Base-by-base conservation (phyloP, 23 tunicate species). In the Styela plicata region DNA sequence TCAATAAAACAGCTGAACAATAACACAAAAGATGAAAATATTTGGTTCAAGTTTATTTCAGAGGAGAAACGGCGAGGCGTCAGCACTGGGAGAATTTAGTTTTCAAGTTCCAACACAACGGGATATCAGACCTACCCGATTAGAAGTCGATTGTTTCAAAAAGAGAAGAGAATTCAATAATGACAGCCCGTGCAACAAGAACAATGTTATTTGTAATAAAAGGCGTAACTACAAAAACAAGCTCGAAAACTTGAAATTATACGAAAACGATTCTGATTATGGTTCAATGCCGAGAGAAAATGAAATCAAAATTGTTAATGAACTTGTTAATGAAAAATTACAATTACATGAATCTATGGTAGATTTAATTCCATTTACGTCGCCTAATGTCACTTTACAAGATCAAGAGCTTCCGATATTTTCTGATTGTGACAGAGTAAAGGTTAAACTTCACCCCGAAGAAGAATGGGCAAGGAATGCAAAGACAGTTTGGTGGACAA, bases 391-490 rank as follows among this genome's bases (percentile, higher is more conserved):
- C 57, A 44, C 57, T 44, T 13, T 5, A 13, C 13, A 44, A 7
- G 57, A 44, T 5, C 10, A 44, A 44, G 57, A 44, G 10, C 13
- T 44, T 44, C 13, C 57, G 7, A 44, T 44, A 5, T 44, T 44
- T 13, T 13, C 10, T 13, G 63, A 80, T 19, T 52, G 33, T 31
- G 28, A 33, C 1, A 68, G 89, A 79, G 52, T 57, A 3, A 66
- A 78, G 2, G 82, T 86, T 5, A 24, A 70, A 29, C 84, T 86
- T 1, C 64, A 68, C 44, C 90, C 90, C 1, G 90, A 86, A 34
- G 90, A 86, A 34, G 90, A 80, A 52, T 86, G 90, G 90, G 90
- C 90, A 29, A 70, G 74, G 57, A 86, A 79, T 63, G 90, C 90
- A 3, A 61, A 73, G 2, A 83, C 80, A 62, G 80, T 86, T 61